Percentiles rank a stretch among this genome's conserved stretches.
Conservation (phyloP, 1,140 invertebrate genomes). For the Calephelis nemesis region DNA sequence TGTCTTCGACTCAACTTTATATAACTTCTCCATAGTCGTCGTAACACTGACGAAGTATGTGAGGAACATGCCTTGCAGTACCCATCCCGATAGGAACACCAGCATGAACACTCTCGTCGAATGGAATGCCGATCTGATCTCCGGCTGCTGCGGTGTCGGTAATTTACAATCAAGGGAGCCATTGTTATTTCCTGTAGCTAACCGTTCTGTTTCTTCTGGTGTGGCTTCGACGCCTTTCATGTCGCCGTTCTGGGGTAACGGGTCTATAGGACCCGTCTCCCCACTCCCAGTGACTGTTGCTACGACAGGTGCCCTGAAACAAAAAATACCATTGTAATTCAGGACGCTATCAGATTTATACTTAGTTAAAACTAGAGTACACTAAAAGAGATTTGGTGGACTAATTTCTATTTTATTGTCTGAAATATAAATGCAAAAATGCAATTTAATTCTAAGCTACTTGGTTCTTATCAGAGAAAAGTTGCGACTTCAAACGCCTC, state of each 20-base stretch:
- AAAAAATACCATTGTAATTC: constrained; percentile 31
- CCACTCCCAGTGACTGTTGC: constrained; percentile 52
- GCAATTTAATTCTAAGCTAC: no score
- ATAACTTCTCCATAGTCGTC: constrained; percentile 97
- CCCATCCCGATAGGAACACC: constrained; percentile 93
- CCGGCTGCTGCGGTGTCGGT: constrained; percentile 38
- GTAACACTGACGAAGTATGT: constrained; percentile 98
- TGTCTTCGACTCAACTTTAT: constrained; percentile 96
- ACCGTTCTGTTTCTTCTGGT: constrained; percentile 69
- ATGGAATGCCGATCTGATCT: constrained; percentile 81
- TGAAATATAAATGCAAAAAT: no score
- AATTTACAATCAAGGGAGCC: constrained; percentile 69
- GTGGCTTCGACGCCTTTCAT: constrained; percentile 74
- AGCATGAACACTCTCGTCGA: constrained; percentile 94
- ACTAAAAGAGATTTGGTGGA: no score
- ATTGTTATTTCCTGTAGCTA: constrained; percentile 74
- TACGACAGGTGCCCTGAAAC: constrained; percentile 60
- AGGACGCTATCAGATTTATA: no score
- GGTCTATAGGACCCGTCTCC: constrained; percentile 58
- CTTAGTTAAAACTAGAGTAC: no score
- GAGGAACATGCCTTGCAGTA: constrained; percentile 95
- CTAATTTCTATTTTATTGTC: no score
- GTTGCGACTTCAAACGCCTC: no score
- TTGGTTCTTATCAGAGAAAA: no score
- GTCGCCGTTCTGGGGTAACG: constrained; percentile 54